A percentile compares a stretch with the other conserved stretches of the same genome.
Conservation (phyloP, 2,797 vertebrate genomes). For the Typhlichthys eigenmanni region DNA sequence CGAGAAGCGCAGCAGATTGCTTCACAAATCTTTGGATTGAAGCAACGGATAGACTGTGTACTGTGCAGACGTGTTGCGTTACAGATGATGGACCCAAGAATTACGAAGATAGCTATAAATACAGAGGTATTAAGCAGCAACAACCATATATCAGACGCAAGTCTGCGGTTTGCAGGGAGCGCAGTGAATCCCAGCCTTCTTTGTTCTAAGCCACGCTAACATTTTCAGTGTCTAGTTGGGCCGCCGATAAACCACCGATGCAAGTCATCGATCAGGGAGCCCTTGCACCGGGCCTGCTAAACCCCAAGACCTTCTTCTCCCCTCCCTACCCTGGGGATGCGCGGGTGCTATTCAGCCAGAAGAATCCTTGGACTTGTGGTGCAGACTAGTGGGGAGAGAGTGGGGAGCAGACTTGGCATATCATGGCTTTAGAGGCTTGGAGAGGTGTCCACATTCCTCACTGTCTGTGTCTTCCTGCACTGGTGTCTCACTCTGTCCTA, state of each 20-base stretch:
- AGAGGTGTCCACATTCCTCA: conserved; percentile 57
- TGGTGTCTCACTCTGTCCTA: conserved; percentile 50
- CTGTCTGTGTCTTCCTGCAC: conserved; percentile 59
- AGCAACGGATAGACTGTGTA: conserved; percentile 16
- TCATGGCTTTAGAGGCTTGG: conserved; percentile 51
- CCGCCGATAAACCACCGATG: conserved; percentile 37
- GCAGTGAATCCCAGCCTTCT: conserved; percentile 52
- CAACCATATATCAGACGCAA: conserved; percentile 60
- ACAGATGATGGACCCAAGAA: conserved; percentile 45
- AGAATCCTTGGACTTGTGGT: conserved; percentile 66
- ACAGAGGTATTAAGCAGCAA: conserved; percentile 49
- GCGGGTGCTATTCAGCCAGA: conserved; percentile 56
- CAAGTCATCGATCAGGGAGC: conserved; percentile 46
- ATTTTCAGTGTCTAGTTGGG: conserved; percentile 36
- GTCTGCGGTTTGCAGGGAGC: conserved; percentile 49
- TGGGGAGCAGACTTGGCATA: conserved; percentile 61
- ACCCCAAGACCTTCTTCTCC: conserved; percentile 29
- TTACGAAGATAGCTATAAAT: conserved; percentile 38
- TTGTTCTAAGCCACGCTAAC: conserved; percentile 11
- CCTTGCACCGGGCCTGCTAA: conserved; percentile 9
- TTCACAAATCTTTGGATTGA: conserved; percentile 4
- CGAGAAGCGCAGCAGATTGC: background rate
- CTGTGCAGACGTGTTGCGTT: conserved; percentile 35
- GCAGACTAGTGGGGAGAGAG: conserved; percentile 41
- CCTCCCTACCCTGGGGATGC: conserved; percentile 14